phyloP scores from a whole-genome alignment of 1,140 invertebrate genomes.

The Camponotus pennsylvanicus region DNA sequence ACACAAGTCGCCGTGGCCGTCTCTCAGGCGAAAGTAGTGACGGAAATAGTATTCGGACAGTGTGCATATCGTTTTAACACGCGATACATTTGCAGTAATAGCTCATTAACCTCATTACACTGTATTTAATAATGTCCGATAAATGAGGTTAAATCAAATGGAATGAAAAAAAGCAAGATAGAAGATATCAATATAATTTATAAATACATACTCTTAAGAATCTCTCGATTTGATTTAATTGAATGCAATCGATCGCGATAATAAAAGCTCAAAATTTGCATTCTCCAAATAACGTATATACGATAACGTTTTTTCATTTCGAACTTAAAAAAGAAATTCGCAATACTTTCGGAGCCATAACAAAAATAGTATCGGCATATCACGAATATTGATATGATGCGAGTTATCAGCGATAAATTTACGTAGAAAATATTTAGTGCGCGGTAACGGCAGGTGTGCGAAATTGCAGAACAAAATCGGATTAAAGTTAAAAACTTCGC shows the following conservation, averaged over 20 bases:
- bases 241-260: background rate
- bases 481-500: conserved; percentile 42
- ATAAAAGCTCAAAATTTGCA: background rate
- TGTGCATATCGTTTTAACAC: conserved; percentile 8
- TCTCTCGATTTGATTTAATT: background rate
- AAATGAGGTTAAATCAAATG: background rate
- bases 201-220: background rate
- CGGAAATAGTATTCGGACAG: conserved; percentile 61
- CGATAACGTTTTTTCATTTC: background rate
- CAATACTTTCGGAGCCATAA: background rate
- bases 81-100: conserved; percentile 26
- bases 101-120: conserved; percentile 18
- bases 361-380: background rate
- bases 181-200: background rate
- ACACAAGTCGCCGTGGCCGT: conserved; percentile 16
- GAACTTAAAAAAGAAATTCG: background rate
- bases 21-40: conserved; percentile 18
- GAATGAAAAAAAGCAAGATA: background rate
- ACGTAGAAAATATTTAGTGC: conserved; percentile 27
- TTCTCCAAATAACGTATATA: background rate
- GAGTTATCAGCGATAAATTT: conserved; percentile 26
- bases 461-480: conserved; percentile 18
- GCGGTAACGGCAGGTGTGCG: background rate
- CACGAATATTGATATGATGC: background rate
- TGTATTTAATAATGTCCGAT: background rate